Conservation (phyloP, 2,797 vertebrate species). For the Chromobotia macracanthus region DNA sequence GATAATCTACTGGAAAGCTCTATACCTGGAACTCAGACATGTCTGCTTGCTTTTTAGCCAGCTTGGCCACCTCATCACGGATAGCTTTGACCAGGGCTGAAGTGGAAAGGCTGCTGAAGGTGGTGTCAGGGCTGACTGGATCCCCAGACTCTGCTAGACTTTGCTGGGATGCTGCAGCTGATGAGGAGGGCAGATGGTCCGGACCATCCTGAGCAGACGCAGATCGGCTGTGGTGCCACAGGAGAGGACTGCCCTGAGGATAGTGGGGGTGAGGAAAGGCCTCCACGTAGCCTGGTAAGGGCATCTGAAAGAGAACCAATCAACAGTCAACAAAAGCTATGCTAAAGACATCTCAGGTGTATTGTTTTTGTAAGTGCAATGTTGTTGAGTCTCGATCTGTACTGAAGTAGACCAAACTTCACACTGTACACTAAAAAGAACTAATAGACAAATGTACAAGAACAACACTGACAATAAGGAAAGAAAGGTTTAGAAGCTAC, state of each 20-base stretch:
- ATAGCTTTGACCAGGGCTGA: slow-evolving; percentile 96
- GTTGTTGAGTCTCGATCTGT: slow-evolving; percentile 59
- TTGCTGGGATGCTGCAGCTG: slow-evolving; percentile 83
- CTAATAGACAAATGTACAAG: slow-evolving; percentile 52
- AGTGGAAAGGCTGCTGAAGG: slow-evolving; percentile 93
- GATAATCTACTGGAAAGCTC: slow-evolving; percentile 6
- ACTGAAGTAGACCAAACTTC: slow-evolving; percentile 47
- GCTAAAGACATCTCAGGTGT: slow-evolving; percentile 22
- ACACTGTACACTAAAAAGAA: slow-evolving; percentile 48
- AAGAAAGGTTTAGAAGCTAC: slow-evolving; percentile 47
- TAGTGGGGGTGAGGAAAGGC: slow-evolving; percentile 94
- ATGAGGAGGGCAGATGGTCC: slow-evolving; percentile 79
- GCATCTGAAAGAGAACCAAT: slow-evolving; percentile 78
- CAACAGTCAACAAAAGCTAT: slow-evolving; percentile 14
- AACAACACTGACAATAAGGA: slow-evolving; percentile 52
- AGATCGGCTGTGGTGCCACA: slow-evolving; percentile 87
- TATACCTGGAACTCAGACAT: slow-evolving; percentile 96
- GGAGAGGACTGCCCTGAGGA: slow-evolving; percentile 86
- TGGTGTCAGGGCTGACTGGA: slow-evolving; percentile 79
- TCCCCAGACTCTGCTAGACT: slow-evolving; percentile 82
- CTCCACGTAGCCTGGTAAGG: slow-evolving; percentile 95
- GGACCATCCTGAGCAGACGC: slow-evolving; percentile 74
- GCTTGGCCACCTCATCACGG: slow-evolving; percentile 94
- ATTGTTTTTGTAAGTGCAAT: slow-evolving; percentile 39
- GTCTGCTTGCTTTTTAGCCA: slow-evolving; percentile 96